Evolutionary conservation across 2,888 invertebrate genomes (phyloP).

Genomic region (Saturnia pavonia): DNA sequence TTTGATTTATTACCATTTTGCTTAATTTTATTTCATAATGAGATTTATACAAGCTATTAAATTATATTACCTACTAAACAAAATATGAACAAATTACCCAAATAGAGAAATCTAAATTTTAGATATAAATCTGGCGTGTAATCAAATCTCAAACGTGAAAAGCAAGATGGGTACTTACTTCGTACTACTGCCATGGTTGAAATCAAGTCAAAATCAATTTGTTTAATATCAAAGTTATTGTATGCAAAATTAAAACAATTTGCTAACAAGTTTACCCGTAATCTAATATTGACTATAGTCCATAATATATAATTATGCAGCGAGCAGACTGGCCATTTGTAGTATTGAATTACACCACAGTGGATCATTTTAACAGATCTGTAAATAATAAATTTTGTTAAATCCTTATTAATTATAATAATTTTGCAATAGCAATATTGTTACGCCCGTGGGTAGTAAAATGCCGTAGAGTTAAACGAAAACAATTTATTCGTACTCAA

Average conservation of each 20-base stretch:
- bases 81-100: not conserved
- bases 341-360: constrained; percentile 17
- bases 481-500: no score
- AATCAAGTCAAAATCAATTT: no score
- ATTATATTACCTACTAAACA: not conserved
- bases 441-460: no score
- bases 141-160: no score
- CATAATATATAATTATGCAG: constrained; percentile 32
- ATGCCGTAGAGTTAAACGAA: no score
- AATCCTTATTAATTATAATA: no score
- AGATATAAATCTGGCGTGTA: not conserved
- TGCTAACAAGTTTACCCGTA: constrained; percentile 17
- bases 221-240: no score
- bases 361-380: not conserved
- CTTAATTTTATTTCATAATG: not conserved
- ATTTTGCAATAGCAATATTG: no score
- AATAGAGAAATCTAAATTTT: not conserved
- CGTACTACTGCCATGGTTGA: no score
- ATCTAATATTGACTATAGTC: constrained; percentile 42
- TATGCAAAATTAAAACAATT: not conserved
- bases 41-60: not conserved
- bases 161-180: no score
- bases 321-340: constrained; percentile 36
- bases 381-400: not conserved
- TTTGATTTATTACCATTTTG: no score